Evolutionary conservation across 1,140 invertebrate species (phyloP).

Genomic region (Eupristina koningsbergeri): DNA sequence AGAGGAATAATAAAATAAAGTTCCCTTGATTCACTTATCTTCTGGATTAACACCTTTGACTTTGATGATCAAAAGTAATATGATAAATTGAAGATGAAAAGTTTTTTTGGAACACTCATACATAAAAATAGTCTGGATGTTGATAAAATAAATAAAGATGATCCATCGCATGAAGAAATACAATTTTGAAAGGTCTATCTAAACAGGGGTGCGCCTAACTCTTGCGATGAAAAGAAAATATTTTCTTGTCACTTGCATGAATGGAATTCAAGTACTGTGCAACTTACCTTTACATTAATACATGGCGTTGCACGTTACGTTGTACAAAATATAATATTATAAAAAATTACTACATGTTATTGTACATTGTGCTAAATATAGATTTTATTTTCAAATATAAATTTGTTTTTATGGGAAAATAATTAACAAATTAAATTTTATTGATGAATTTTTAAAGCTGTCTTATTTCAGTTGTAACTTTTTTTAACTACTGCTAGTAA

Average conservation of each 20-base stretch:
- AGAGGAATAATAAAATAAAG: not conserved
- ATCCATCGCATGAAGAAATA: slow-evolving; percentile 59
- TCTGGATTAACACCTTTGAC: slow-evolving; percentile 26
- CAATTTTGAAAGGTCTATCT: slow-evolving; percentile 60
- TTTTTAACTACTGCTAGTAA: too few species aligned
- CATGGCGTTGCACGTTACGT: slow-evolving; percentile 20
- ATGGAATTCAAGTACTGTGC: slow-evolving; percentile 29
- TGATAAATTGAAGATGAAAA: not conserved
- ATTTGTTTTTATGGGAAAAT: too few species aligned
- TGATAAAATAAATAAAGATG: slow-evolving; percentile 67
- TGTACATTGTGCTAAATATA: too few species aligned
- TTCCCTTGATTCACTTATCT: not conserved
- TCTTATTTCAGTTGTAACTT: too few species aligned
- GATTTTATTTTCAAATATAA: too few species aligned
- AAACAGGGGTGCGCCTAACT: slow-evolving; percentile 58
- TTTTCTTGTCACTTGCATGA: slow-evolving; percentile 57
- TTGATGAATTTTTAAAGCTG: too few species aligned
- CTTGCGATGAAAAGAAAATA: slow-evolving; percentile 64
- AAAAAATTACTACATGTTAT: too few species aligned
- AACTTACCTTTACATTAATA: not conserved
- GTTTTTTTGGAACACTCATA: not conserved
- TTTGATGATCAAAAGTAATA: not conserved
- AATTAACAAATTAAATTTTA: too few species aligned
- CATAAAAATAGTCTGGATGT: slow-evolving; percentile 56
- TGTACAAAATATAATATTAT: not conserved